phyloP scores from a whole-genome alignment of 2,888 invertebrate genomes.

The Adelphocoris suturalis region DNA sequence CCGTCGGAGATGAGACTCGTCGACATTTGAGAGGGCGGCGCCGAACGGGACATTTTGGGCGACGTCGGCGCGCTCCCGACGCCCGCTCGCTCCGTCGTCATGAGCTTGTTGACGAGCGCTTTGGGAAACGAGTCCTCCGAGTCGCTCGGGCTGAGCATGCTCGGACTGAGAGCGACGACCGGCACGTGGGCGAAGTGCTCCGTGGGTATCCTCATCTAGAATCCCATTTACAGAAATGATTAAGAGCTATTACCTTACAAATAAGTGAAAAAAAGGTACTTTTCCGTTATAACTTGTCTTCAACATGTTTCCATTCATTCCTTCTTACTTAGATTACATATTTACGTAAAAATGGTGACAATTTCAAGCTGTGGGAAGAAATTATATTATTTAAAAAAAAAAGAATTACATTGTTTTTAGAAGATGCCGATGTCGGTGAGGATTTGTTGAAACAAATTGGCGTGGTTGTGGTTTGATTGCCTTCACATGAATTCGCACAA shows the following conservation, averaged over 20 bases:
- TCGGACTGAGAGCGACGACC: slow-evolving; percentile 93
- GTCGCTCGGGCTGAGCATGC: slow-evolving; percentile 89
- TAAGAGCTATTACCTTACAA: no score
- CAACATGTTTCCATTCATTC: background rate
- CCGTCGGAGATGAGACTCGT: slow-evolving; percentile 75
- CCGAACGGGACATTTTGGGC: slow-evolving; percentile 78
- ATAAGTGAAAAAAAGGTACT: no score
- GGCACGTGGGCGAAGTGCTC: slow-evolving; percentile 97
- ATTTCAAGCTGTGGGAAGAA: no score
- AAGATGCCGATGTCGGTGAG: no score
- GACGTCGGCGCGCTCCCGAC: slow-evolving; percentile 80
- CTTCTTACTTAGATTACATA: no score
- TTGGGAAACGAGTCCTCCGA: slow-evolving; percentile 83
- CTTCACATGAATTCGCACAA: no score
- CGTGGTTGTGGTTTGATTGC: no score
- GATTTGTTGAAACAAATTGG: no score
- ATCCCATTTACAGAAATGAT: slow-evolving; percentile 70
- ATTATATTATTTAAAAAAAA: no score
- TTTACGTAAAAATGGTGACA: no score
- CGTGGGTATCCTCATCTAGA: slow-evolving; percentile 95
- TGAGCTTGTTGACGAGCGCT: slow-evolving; percentile 84
- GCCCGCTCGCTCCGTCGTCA: slow-evolving; percentile 81
- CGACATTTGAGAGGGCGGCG: slow-evolving; percentile 76
- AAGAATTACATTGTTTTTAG: no score
- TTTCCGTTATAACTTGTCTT: background rate